Base-by-base conservation (phyloP, 1,140 invertebrate species). In the Zaprionus camerounensis region DNA sequence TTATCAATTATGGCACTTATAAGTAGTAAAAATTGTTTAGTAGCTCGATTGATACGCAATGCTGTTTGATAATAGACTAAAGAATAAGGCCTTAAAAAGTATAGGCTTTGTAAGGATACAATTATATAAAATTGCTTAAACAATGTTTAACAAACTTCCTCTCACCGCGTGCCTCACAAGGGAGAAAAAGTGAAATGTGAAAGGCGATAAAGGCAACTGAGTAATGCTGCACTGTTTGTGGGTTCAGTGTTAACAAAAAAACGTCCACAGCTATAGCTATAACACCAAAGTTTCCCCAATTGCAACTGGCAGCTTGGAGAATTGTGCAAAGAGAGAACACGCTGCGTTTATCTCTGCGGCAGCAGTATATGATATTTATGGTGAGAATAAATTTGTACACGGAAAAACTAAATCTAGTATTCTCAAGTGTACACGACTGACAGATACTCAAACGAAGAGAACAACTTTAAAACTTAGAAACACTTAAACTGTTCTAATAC, bases 201-300 rank as follows among this genome's bases (percentile, higher is more conserved):
- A 49, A 51, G 46, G 46, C 46, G 11, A 51, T 51, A 51, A 51
- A 24, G 20, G 1, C 46, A 12, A 51, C 17, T 5, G 20, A 22
- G 11, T 13, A 4, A 22, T 5, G 46, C 46, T 24, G 20, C 9
- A 20, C 17, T 13, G 20, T 51, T 51, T 24, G 22, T 4, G 20
- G 46, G 3, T 51, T 7, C 46, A 51, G 20, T 51, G 20, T 51
- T 24, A 51, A 51, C 46, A 49, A 24, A 49, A 51, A 51, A 51
- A 24, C 12, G 46, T 20, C 20, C 20, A 22, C 46, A 11, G 12
- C 46, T 13, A 20, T 22, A 20, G 17, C 11, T 20, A 51, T 51
- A 51, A 51, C 46, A 22, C 46, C 24, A 51, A 51, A 51, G 46
- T n/a, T 46, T 51, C 3, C 46, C 46, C 20, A 51, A 51, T 5